These are phyloP conservation scores for Apoderus coryli DNA, from an alignment of 2,888 invertebrate genomes.

Conservation along the genomic window DNA sequence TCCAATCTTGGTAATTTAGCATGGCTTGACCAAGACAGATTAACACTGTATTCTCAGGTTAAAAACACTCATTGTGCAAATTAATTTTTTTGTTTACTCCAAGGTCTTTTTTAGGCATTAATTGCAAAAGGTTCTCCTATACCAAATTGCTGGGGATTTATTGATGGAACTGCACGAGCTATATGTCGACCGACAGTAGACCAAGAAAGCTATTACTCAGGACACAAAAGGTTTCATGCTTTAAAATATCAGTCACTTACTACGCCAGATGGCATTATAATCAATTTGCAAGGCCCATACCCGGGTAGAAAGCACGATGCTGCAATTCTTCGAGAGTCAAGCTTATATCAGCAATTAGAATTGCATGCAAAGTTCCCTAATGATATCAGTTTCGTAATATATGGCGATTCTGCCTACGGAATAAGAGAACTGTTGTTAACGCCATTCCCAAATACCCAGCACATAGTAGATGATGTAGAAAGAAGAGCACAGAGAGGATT, in stretches of 20 bases:
- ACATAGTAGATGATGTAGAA: too few species aligned
- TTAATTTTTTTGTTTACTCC: too few species aligned
- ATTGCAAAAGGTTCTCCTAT: slow-evolving; percentile 11
- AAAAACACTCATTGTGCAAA: too few species aligned
- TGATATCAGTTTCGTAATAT: slow-evolving; percentile 14
- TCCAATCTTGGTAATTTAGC: too few species aligned
- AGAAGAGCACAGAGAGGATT: slow-evolving; percentile 8
- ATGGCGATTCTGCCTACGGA: slow-evolving; percentile 16
- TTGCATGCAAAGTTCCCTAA: slow-evolving; percentile 10
- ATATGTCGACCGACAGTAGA: slow-evolving; percentile 15
- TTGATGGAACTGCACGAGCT: slow-evolving; percentile 12
- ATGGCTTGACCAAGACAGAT: too few species aligned
- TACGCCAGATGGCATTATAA: slow-evolving; percentile 17
- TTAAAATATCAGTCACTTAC: slow-evolving; percentile 17
- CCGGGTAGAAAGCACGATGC: slow-evolving; percentile 17
- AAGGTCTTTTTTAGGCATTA: slow-evolving; percentile 8
- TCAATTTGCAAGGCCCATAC: slow-evolving; percentile 14
- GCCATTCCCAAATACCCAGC: slow-evolving; percentile 14
- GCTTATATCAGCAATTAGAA: slow-evolving; percentile 14
- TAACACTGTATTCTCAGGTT: too few species aligned
- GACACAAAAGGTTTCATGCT: slow-evolving; percentile 16
- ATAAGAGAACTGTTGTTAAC: slow-evolving; percentile 12
- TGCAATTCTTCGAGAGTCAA: slow-evolving; percentile 15
- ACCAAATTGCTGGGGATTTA: slow-evolving; percentile 16
- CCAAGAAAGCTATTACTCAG: slow-evolving; percentile 11